Evolutionary conservation across 2,888 invertebrate genomes (phyloP).

Genomic region (Pachliopta kotzebuea): DNA sequence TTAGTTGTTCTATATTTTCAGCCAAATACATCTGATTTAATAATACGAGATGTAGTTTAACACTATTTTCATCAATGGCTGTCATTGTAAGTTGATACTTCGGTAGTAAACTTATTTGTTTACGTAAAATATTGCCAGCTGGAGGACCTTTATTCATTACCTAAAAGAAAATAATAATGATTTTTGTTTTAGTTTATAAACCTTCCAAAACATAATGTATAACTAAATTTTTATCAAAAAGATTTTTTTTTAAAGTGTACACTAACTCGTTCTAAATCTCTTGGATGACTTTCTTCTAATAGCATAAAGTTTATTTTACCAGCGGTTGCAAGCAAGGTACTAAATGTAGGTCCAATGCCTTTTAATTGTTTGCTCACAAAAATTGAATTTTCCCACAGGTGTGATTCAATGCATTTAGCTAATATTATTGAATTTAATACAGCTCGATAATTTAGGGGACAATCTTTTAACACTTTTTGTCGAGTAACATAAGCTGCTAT

Average conservation of each 20-base stretch:
- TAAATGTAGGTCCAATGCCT: conserved; percentile 85
- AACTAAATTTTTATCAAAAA: not conserved
- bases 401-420: conserved; percentile 83
- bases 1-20: conserved; percentile 62
- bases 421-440: conserved; percentile 82
- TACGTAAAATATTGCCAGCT: conserved; percentile 84
- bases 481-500: conserved; percentile 79
- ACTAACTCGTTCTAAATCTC: conserved; percentile 85
- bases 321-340: conserved; percentile 82
- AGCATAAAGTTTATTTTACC: conserved; percentile 84
- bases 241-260: not conserved
- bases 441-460: conserved; percentile 68
- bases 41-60: conserved; percentile 56
- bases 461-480: conserved; percentile 45
- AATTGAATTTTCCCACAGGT: conserved; percentile 87
- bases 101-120: conserved; percentile 82
- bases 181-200: not conserved
- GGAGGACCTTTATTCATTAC: conserved; percentile 87
- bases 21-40: conserved; percentile 67
- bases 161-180: conserved; percentile 57
- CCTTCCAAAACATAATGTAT: not conserved
- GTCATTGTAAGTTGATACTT: conserved; percentile 77
- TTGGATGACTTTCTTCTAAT: conserved; percentile 83
- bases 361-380: conserved; percentile 85
- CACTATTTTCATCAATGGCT: conserved; percentile 51